Percentiles rank a stretch among this genome's conserved stretches.
These are phyloP conservation scores for Cremastinae sp. DNA, from an alignment of 2,888 invertebrate genomes.

Conservation along the genomic window DNA sequence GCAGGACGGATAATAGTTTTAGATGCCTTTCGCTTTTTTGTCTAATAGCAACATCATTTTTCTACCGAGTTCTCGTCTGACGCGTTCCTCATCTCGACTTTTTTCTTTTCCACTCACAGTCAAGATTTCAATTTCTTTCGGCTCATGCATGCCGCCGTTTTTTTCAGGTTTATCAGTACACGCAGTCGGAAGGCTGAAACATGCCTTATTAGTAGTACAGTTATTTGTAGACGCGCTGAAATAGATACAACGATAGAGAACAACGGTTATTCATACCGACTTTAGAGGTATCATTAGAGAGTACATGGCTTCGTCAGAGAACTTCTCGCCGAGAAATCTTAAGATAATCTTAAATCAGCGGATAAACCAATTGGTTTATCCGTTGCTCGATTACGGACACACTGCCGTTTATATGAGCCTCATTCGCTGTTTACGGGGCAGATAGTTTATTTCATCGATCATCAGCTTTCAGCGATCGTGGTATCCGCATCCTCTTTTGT, in stretches of 20 bases:
- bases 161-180: background rate
- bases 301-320: slow-evolving; percentile 32
- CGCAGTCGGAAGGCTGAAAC: slow-evolving; percentile 22
- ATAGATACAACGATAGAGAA: slow-evolving; percentile 33
- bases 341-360: too few relatives aligned
- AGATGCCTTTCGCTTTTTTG: slow-evolving; percentile 26
- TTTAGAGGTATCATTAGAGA: slow-evolving; percentile 54
- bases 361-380: too few relatives aligned
- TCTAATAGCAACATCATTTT: slow-evolving; percentile 35
- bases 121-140: background rate
- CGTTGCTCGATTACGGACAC: slow-evolving; percentile 41
- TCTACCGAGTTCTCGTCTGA: slow-evolving; percentile 21
- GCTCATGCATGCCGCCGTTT: background rate
- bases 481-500: slow-evolving; percentile 53
- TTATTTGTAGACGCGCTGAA: slow-evolving; percentile 14
- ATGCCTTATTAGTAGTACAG: slow-evolving; percentile 54
- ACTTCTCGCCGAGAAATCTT: slow-evolving; percentile 42
- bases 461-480: slow-evolving; percentile 39
- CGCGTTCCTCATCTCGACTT: slow-evolving; percentile 3
- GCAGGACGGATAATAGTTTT: slow-evolving; percentile 15
- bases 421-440: slow-evolving; percentile 46
- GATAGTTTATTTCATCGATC: slow-evolving; percentile 41
- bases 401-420: slow-evolving; percentile 10
- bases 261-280: slow-evolving; percentile 53
- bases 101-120: slow-evolving; percentile 28